These are phyloP conservation scores for Acropternis orthonyx DNA, from an alignment of 2,797 vertebrate genomes.

Conservation along the genomic window DNA sequence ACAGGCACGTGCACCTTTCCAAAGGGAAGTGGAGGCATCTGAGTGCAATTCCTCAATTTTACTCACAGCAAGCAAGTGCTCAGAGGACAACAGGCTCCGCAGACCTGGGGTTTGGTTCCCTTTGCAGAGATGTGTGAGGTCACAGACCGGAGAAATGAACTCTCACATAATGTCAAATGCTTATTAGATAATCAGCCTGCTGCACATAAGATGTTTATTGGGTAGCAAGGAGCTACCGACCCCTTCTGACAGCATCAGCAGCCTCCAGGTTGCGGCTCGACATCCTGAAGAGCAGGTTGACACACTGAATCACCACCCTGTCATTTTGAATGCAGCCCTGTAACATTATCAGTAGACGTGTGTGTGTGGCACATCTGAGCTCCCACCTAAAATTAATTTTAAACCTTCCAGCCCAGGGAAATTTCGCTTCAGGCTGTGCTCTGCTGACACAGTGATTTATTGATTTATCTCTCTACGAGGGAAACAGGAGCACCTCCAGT, in stretches of 20 bases:
- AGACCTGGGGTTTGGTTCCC: neutral
- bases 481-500: neutral
- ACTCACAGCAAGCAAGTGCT: neutral
- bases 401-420: neutral
- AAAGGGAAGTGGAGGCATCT: neutral
- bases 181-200: neutral
- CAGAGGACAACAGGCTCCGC: neutral
- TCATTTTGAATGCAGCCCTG: neutral
- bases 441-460: conserved; percentile 21
- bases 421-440: neutral
- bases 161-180: neutral
- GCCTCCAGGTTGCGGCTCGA: neutral
- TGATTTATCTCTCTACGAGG: neutral
- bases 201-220: neutral
- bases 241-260: neutral
- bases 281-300: neutral
- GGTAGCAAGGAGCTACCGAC: neutral
- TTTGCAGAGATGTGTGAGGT: neutral
- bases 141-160: neutral
- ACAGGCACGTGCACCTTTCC: neutral
- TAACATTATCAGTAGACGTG: neutral
- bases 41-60: neutral
- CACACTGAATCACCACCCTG: neutral
- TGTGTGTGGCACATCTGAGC: neutral
- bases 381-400: neutral